Evolutionary conservation across 1,140 invertebrate species (phyloP), one percentile per base, ranked within the genome.

Genomic region (Nephila pilipes): DNA sequence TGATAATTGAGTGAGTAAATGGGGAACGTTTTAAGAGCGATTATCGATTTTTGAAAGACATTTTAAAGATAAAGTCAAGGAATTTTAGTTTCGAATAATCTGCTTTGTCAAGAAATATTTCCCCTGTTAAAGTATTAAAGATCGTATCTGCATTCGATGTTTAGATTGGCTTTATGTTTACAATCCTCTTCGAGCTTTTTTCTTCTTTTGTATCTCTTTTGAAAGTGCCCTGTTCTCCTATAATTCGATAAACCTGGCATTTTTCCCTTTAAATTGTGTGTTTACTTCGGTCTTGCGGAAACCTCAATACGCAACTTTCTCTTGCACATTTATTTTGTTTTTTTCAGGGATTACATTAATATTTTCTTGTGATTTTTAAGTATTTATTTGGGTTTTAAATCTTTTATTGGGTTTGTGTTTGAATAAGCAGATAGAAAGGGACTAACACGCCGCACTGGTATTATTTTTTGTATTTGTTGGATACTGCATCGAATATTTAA

Each of bases 1-100:
- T 14, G 46, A 79, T 89, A 89, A 89, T 89, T 89, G 87, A 89
- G 87, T 57, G 87, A 58, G 18, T 75, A 79, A 54, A 89, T 60
- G 8, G 57, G 57, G 65, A 36, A 16, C 65, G 46, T 38, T 65
- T 81, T 65, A 63, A 87, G 58, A 69, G 58, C 25, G 32, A 22
- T 29, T 87, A 87, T 87, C 69, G 85, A 87, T 87, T 87, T 60
- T 36, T 22, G 54, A 85, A 85, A 32, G 57, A 85, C 54, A 60
- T 85, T 85, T 85, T 54, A 36, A 57, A 36, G 83, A 46, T 57
- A 36, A 46, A 32, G 83, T 85, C 83, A 60, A 60, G 57, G 57
- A 85, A 55, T 60, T 29, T 85, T 54, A n/a, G 57, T 58, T 85
- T 60, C 57, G n/a, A 25, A 58, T 85, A 85, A 85, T 85, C 25